phyloP scores from a whole-genome alignment of 2,113 vertebrate genomes.

The Psettodes erumei region DNA sequence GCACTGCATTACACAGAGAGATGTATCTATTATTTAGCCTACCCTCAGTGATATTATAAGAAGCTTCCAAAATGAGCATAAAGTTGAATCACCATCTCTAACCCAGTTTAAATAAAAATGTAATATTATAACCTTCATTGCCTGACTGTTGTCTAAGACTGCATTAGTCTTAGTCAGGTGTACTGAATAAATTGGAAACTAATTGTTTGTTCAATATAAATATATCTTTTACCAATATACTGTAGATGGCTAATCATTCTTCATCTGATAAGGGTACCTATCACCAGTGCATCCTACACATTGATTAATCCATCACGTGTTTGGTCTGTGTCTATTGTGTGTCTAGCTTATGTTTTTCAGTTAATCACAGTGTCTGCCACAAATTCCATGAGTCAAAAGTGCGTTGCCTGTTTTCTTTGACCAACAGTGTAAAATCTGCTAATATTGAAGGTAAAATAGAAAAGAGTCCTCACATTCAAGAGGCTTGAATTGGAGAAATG shows the following conservation, averaged over 20 bases:
- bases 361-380: background rate
- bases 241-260: background rate
- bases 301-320: no score
- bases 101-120: no score
- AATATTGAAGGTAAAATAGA: background rate
- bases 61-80: background rate
- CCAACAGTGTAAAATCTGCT: background rate
- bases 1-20: background rate
- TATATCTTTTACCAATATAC: background rate
- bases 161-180: background rate
- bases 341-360: background rate
- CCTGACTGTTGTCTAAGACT: no score
- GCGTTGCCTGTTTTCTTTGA: background rate
- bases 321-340: no score
- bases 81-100: background rate
- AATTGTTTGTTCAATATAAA: background rate
- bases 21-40: background rate
- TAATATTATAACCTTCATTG: background rate
- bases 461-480: constrained; percentile 2
- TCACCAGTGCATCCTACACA: background rate
- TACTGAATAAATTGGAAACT: background rate
- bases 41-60: no score
- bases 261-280: background rate
- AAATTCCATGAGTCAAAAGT: background rate
- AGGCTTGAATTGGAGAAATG: constrained; percentile 7